Evolutionary conservation across 1,140 invertebrate genomes (phyloP), one percentile per base, ranked within the genome.

Genomic region (Drosophila sucinea): DNA sequence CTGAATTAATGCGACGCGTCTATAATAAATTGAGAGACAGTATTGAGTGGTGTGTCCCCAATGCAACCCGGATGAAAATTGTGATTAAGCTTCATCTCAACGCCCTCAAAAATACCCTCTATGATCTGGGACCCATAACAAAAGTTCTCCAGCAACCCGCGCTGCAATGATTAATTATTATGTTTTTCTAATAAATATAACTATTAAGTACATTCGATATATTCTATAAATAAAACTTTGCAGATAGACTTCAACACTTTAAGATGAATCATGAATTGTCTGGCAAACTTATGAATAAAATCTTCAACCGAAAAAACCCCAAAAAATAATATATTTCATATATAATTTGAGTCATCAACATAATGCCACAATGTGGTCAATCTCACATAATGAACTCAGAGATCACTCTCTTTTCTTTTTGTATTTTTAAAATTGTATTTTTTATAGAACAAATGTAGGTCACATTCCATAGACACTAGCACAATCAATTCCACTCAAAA

Each of bases 1-100:
- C 80, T 89, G 83, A 86, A 86, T 86, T 86, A 86, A 86, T 86
- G 84, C 62, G 83, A 86, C 82, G 72, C 79, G 41, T 84, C 79
- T 73, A 74, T 65, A 54, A 86, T 86, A 86, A 83, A 87, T 86
- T 87, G 3, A 11, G 8, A 38, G 10, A 11, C 35, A 38, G 10
- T 38, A 38, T 38, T 10, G 1, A 10, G 7, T 2, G 33, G 35
- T 38, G 68, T 55, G 30, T 30, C 30, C 30, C 2, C 30, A 4
- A 4, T 2, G 30, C 30, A 17, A 17, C 17, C 17, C 17, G 30
- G 30, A 30, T 30, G 30, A 30, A 30, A 30, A 30, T 30, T 30
- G 30, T 30, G 4, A 30, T 30, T 30, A 30, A 30, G 30, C 30
- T 2, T 30, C 30, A 30, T 30, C 30, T 38, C 8, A 7, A 1